Percentiles rank a stretch among this genome's conserved stretches.
Conservation (phyloP, 2,797 vertebrate genomes). For the Gambelia wislizenii region DNA sequence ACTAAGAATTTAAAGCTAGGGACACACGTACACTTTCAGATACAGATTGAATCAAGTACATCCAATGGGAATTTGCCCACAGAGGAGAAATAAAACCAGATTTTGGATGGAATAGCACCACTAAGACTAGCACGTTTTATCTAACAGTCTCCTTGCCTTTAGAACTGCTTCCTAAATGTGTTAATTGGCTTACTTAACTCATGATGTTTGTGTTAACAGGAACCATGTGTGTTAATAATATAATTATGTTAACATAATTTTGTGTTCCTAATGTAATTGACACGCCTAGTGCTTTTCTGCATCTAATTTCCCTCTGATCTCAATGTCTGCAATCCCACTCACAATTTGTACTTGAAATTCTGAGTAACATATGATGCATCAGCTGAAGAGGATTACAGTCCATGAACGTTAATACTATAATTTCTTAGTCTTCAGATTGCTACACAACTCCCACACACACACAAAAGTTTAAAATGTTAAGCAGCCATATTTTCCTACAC, state of each 20-base stretch:
- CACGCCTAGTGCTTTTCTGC: background rate
- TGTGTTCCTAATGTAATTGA: background rate
- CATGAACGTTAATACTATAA: background rate
- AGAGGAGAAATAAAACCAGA: background rate
- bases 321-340: background rate
- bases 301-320: background rate
- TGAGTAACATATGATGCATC: background rate
- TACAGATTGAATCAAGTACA: too few relatives aligned
- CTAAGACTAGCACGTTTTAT: background rate
- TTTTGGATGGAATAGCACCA: background rate
- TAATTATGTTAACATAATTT: background rate
- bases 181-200: background rate
- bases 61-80: background rate
- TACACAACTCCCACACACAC: too few relatives aligned
- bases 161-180: background rate
- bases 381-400: background rate
- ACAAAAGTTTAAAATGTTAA: too few relatives aligned
- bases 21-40: too few relatives aligned
- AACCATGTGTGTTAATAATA: background rate
- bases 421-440: background rate
- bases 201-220: background rate
- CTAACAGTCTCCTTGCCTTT: background rate
- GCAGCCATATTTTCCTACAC: too few relatives aligned
- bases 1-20: too few relatives aligned
- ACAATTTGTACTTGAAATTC: background rate